A percentile compares a stretch with the other conserved stretches of the same genome.
phyloP scores from a whole-genome alignment of 2,113 vertebrate genomes.

The Oreochromis aureus region DNA sequence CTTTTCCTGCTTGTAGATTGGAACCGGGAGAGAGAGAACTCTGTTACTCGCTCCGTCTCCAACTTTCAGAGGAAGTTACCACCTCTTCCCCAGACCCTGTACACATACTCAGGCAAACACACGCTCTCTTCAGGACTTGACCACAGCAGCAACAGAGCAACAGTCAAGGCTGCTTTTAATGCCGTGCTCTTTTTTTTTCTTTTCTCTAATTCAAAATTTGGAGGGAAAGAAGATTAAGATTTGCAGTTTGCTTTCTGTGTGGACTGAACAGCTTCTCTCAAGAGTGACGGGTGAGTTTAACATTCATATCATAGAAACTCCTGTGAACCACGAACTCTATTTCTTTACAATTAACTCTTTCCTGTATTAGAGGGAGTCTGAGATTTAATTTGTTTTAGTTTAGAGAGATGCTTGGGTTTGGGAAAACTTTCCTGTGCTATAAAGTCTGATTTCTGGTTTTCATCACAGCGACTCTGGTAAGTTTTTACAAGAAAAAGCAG shows the following conservation, averaged over 20 bases:
- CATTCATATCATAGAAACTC: conserved; percentile 1
- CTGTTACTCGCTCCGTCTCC: conserved; percentile 57
- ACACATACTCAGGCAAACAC: conserved; percentile 1
- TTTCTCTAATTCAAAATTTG: background rate
- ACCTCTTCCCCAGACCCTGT: conserved; percentile 62
- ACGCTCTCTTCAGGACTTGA: conserved; percentile 37
- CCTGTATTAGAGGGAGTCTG: background rate
- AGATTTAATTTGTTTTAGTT: background rate
- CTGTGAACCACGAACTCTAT: background rate
- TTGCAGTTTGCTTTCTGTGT: conserved; percentile 5
- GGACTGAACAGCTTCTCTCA: conserved; percentile 21
- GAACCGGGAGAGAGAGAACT: conserved; percentile 56
- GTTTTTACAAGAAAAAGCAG: background rate
- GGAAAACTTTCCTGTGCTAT: background rate
- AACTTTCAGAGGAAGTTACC: conserved; percentile 69
- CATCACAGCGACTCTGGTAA: background rate
- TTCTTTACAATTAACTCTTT: background rate
- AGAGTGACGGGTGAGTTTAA: conserved; percentile 57
- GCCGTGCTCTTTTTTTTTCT: background rate
- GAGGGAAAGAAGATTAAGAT: conserved; percentile 22
- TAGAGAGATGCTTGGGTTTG: background rate
- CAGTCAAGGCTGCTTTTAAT: conserved; percentile 25
- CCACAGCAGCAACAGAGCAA: conserved; percentile 43
- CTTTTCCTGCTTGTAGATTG: conserved; percentile 67
- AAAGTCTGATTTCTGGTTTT: background rate